Evolutionary conservation across 2,797 vertebrate species (phyloP).

Genomic region (Galago senegalensis): DNA sequence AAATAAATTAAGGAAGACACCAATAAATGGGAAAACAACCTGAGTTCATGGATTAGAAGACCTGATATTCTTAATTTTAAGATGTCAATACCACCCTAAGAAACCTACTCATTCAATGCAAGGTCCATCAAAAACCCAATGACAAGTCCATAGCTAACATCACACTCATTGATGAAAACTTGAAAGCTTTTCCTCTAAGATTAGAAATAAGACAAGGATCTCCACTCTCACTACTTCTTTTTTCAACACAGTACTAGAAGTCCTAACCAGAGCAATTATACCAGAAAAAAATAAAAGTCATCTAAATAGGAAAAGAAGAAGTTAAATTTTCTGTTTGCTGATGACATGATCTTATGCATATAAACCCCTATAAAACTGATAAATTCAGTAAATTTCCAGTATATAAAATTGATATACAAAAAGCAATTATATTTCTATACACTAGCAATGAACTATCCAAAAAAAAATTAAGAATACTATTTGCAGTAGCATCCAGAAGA

Average conservation of each 20-base stretch:
- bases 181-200: neutral
- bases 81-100: neutral
- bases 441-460: neutral
- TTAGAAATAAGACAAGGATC: neutral
- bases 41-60: neutral
- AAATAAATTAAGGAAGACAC: conserved; percentile 53
- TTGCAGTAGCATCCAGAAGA: neutral
- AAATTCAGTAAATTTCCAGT: neutral
- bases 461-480: neutral
- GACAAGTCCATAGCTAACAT: neutral
- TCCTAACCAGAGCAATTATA: neutral
- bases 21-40: conserved; percentile 32
- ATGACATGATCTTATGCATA: neutral
- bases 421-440: neutral
- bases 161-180: neutral
- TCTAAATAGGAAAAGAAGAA: neutral
- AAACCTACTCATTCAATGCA: neutral
- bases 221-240: neutral
- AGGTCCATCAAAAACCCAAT: neutral
- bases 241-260: neutral
- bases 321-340: neutral
- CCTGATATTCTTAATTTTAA: conserved; percentile 54
- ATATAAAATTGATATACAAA: neutral
- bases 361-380: neutral
- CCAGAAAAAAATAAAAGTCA: neutral